Evolutionary conservation across 2,797 vertebrate species (phyloP).

Genomic region (Helostoma temminkii): DNA sequence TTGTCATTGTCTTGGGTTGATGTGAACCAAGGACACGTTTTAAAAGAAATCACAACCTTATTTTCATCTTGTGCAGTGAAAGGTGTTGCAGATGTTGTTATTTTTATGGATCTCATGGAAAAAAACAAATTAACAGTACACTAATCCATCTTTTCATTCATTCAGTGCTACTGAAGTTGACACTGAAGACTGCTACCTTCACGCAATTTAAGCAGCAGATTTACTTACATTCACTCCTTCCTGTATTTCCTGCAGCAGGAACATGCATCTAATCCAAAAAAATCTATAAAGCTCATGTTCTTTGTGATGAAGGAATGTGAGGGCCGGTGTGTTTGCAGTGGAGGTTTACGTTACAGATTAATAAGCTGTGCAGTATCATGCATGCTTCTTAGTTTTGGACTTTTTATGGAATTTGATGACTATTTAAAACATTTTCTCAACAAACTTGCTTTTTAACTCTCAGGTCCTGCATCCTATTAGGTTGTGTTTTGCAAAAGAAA

Average conservation of each 20-base stretch:
- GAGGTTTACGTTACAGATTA: background rate
- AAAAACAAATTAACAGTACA: too few relatives aligned
- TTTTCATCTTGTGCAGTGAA: constrained; percentile 7
- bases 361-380: background rate
- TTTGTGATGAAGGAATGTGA: background rate
- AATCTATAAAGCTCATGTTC: background rate
- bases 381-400: background rate
- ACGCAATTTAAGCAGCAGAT: too few relatives aligned
- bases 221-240: background rate
- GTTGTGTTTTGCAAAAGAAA: constrained; percentile 1
- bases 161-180: too few relatives aligned
- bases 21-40: constrained; percentile 20
- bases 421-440: background rate
- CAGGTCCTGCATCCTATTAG: background rate
- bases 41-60: constrained; percentile 8
- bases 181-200: too few relatives aligned
- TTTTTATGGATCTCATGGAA: too few relatives aligned
- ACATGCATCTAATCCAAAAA: background rate
- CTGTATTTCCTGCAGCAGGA: background rate
- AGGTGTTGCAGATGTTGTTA: background rate
- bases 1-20: constrained; percentile 37
- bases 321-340: background rate
- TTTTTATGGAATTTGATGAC: background rate
- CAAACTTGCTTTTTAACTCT: background rate
- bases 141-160: too few relatives aligned